Evolutionary conservation across 1,140 invertebrate genomes (phyloP), one percentile per base, ranked within the genome.

Genomic region (Bicyclus anynana): DNA sequence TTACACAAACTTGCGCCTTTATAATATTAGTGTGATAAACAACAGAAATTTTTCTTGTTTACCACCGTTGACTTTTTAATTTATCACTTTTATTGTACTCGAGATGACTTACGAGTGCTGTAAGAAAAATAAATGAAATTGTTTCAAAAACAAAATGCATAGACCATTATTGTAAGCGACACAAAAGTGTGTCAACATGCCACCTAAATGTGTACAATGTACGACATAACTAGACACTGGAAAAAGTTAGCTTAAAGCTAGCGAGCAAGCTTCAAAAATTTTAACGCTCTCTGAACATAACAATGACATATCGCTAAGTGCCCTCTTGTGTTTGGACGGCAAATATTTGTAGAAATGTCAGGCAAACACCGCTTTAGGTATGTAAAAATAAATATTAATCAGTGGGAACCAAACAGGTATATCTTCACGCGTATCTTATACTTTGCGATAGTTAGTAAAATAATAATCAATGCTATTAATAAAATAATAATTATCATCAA

Each of bases 291-390:
- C 27, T 52, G 67, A 72, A 74, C 65, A 77, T 55, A 72, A 81
- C 71, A 80, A 73, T 73, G 68, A 81, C 69, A 74, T 65, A 54
- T 58, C 59, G 69, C 72, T 80, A 79, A 85, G 82, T 82, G 77
- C 65, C 64, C 69, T 78, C 74, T 83, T 83, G 69, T 79, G 65
- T 69, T 80, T 65, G 67, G 57, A 51, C 42, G 53, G 62, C 70
- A 79, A 83, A 85, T 76, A 78, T 85, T 83, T 77, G 69, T 75
- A 52, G 56, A 53, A 53, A 59, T 49, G 51, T 53, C 50, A 44
- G 37, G 42, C 55, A 61, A 49, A 53, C 59, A 58, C 14, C 7
- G 29, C 57, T 71, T 62, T 33, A 33, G 29, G 29, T 77, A 67
- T 75, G 73, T 75, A 69, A 71, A 74, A 65, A 69, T 74, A 77